These are phyloP conservation scores for Antennarius striatus DNA, from an alignment of 2,113 vertebrate species.

Conservation along the genomic window DNA sequence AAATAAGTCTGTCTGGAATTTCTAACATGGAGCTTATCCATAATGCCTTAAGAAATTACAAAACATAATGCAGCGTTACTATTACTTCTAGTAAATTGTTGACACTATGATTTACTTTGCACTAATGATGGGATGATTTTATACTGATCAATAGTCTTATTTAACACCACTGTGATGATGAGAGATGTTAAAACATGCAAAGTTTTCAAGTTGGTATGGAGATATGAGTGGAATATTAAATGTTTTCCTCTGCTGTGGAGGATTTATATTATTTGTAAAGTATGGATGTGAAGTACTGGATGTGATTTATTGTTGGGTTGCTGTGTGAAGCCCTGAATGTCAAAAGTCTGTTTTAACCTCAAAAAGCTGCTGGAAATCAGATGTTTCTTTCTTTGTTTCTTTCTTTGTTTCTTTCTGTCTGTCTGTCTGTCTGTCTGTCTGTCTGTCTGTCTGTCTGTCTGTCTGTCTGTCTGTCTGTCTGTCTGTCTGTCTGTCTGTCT, in stretches of 20 bases:
- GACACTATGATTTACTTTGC: slow-evolving; percentile 52
- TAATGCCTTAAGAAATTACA: slow-evolving; percentile 5
- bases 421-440: too few relatives aligned
- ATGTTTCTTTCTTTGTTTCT: not conserved
- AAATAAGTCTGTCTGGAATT: slow-evolving; percentile 1
- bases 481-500: too few relatives aligned
- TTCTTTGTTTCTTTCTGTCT: not conserved
- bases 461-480: too few relatives aligned
- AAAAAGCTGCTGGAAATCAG: not conserved
- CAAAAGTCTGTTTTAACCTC: slow-evolving; percentile 9
- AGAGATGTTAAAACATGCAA: too few relatives aligned
- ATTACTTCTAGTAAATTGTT: slow-evolving; percentile 7
- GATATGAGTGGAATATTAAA: too few relatives aligned
- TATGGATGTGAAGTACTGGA: too few relatives aligned
- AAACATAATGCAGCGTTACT: slow-evolving; percentile 8
- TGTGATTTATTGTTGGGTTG: slow-evolving; percentile 3
- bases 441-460: too few relatives aligned
- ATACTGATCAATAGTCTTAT: not conserved
- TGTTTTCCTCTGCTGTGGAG: not conserved
- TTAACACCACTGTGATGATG: not conserved
- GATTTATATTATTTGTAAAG: not conserved
- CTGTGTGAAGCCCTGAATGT: not conserved
- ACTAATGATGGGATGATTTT: slow-evolving; percentile 35
- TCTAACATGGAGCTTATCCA: slow-evolving; percentile 1
- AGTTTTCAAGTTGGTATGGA: too few relatives aligned